Percentiles rank a stretch among this genome's conserved stretches.
Conservation (phyloP, 2,888 invertebrate genomes). For the Apamea monoglypha region DNA sequence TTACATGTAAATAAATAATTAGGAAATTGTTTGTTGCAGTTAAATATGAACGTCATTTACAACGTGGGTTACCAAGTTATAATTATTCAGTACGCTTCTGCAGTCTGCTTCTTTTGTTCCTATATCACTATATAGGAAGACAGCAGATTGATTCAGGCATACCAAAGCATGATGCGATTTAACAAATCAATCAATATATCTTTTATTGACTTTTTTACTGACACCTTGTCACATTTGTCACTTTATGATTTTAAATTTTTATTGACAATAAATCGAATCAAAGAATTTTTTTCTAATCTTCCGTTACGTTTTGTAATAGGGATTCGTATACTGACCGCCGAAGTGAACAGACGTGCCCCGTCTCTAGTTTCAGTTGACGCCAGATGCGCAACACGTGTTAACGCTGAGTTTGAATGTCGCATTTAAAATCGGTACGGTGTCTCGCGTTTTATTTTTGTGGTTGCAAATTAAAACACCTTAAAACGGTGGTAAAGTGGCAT, state of each 20-base stretch:
- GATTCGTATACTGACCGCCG: too few species aligned
- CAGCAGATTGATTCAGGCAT: neutral
- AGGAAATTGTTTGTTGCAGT: neutral
- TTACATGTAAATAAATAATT: slow-evolving; percentile 13
- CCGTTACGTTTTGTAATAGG: slow-evolving; percentile 6
- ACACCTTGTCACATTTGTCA: neutral
- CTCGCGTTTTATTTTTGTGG: too few species aligned
- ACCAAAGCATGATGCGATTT: too few species aligned
- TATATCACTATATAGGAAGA: neutral
- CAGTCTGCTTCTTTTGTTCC: neutral
- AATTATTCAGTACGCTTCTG: neutral
- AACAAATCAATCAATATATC: neutral
- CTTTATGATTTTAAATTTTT: neutral
- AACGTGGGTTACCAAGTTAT: neutral
- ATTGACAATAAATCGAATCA: neutral
- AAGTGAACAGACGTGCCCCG: too few species aligned
- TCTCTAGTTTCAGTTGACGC: too few species aligned
- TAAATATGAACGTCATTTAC: neutral
- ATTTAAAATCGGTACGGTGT: too few species aligned
- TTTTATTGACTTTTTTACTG: neutral
- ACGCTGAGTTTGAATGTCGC: too few species aligned
- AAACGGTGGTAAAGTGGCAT: too few species aligned
- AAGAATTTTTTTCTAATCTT: neutral
- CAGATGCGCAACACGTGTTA: too few species aligned
- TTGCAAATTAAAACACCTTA: too few species aligned